Evolutionary conservation across 2,888 invertebrate species (phyloP), one percentile per base, ranked within the genome.

Genomic region (Acleris sparsana): DNA sequence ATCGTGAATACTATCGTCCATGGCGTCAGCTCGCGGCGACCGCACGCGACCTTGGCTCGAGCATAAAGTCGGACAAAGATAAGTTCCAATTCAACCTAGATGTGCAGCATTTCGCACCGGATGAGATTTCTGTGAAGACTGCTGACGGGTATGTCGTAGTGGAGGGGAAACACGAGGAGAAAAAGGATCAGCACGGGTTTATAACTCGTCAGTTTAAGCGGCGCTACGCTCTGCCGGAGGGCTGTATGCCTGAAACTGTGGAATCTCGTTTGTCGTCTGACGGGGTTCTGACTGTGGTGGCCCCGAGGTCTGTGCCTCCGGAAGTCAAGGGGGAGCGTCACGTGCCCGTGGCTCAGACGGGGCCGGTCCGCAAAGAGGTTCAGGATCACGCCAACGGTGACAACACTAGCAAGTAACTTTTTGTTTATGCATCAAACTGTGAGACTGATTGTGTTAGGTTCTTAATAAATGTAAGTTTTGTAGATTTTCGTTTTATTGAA

Each of bases 101-200:
- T 77, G 96, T 97, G 5, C 95, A 95, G 70, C 95, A 96, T 73
- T 97, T 96, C 74, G 83, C 94, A 6, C 97, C 97, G 0, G 94
- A 95, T 52, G 97, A 97, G 80, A 94, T 97, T 46, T 93, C 93
- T 6, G 96, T 97, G 7, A 96, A 96, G 84, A 96, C 95, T 0
- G 93, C 94, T 0, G 96, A 96, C 62, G 94, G 95, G 48, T 93
- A 87, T 59, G 93, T 97, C 17, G 93, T 96, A 1, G 93, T 96
- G 0, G 96, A 97, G 83, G 97, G 95, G 0, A 96, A 95, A 78
- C 97, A 97, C 75, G 96, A 96, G 74, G 96, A 97, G 80, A 95
- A 95, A 76, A 94, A 95, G 69, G 96, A 96, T 75, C 94, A 95
- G 33, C 95, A 96, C 74, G 96, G 97, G 0, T 95, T 91, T 71